phyloP scores from a whole-genome alignment of 2,888 invertebrate species.

The Mellilla xanthometata region DNA sequence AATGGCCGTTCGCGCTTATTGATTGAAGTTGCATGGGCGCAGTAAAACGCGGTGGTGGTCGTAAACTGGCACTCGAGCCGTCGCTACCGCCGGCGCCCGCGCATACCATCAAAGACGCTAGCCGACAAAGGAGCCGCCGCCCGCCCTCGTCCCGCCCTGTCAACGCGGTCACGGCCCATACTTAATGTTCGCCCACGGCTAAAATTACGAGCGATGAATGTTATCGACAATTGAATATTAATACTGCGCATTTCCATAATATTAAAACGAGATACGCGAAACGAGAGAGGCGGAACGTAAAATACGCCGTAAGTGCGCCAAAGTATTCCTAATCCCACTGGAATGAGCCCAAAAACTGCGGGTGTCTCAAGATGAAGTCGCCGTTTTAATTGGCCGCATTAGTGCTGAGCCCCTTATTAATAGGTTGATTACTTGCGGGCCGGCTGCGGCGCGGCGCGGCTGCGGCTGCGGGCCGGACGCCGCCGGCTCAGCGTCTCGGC shows the following conservation, averaged over 20 bases:
- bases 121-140: slow-evolving; percentile 69
- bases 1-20: slow-evolving; percentile 58
- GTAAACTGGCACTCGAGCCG: slow-evolving; percentile 73
- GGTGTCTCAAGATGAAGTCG: slow-evolving; percentile 74
- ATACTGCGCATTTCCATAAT: slow-evolving; percentile 61
- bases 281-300: slow-evolving; percentile 38
- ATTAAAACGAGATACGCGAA: slow-evolving; percentile 43
- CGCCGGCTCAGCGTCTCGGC: slow-evolving; percentile 39
- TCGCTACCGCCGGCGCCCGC: slow-evolving; percentile 73
- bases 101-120: slow-evolving; percentile 63
- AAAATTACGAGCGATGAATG: slow-evolving; percentile 67
- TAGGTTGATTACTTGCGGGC: slow-evolving; percentile 79
- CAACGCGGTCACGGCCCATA: slow-evolving; percentile 74
- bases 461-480: slow-evolving; percentile 23
- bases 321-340: slow-evolving; percentile 69
- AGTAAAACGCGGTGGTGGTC: slow-evolving; percentile 71
- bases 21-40: slow-evolving; percentile 64
- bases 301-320: slow-evolving; percentile 52
- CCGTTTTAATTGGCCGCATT: slow-evolving; percentile 79
- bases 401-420: slow-evolving; percentile 77
- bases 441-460: slow-evolving; percentile 41
- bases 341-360: slow-evolving; percentile 79
- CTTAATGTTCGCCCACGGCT: slow-evolving; percentile 63
- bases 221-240: slow-evolving; percentile 72
- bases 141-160: slow-evolving; percentile 60